Percentiles rank a stretch among this genome's conserved stretches.
These are phyloP conservation scores for Autographa pulchrina DNA, from an alignment of 2,888 invertebrate genomes.

Conservation along the genomic window DNA sequence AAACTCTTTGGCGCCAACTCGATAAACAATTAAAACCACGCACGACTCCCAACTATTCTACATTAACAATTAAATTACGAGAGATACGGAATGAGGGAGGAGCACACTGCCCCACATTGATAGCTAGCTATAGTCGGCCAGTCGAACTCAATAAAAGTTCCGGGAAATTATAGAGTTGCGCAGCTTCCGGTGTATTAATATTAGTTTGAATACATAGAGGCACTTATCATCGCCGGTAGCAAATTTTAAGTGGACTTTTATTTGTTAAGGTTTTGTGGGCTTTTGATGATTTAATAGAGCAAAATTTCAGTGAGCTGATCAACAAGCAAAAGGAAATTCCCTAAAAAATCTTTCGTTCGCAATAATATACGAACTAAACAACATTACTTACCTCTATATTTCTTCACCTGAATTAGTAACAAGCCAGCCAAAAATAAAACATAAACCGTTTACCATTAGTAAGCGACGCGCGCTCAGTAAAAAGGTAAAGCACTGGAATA, in stretches of 20 bases:
- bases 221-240: conserved; percentile 7
- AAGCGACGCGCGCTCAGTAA: conserved; percentile 29
- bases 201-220: conserved; percentile 30
- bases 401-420: conserved; percentile 14
- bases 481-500: conserved; percentile 50
- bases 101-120: conserved; percentile 20
- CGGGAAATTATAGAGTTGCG: conserved; percentile 23
- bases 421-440: conserved; percentile 24
- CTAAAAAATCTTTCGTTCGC: not conserved
- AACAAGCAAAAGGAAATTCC: not conserved
- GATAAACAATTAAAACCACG: conserved; percentile 47
- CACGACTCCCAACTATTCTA: conserved; percentile 29
- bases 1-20: conserved; percentile 37
- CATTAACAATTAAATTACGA: conserved; percentile 45
- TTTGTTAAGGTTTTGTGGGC: not conserved
- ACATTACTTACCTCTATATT: not conserved
- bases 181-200: conserved; percentile 34
- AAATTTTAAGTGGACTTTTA: not conserved
- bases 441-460: conserved; percentile 42
- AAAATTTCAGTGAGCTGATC: no score
- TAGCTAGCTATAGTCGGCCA: conserved; percentile 21
- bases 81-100: conserved; percentile 17
- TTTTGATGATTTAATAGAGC: not conserved
- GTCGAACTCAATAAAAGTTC: conserved; percentile 38
- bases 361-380: not conserved